Evolutionary conservation across 2,113 vertebrate species (phyloP), one percentile per base, ranked within the genome.

Genomic region (Gadus chalcogrammus): DNA sequence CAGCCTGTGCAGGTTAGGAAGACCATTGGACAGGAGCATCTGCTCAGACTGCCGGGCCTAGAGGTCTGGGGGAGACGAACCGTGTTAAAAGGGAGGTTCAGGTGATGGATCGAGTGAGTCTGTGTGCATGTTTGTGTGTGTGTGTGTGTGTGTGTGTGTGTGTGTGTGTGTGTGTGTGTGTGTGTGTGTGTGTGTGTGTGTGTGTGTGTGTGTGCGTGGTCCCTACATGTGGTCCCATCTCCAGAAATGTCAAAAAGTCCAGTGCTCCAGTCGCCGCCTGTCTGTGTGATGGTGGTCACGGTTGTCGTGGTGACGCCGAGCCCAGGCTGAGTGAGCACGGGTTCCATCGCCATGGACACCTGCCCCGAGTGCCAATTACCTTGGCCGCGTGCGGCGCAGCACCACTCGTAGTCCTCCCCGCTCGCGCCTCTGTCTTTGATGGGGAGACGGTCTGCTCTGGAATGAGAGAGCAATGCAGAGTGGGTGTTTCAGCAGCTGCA

Each of bases 251-350:
- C 77, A 62, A 93, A 90, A 67, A 94, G 91, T 64, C 93, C 85
- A 0, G 90, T 90, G 84, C 88, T 94, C 94, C 93, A 93, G 80
- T 79, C 88, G 60, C 93, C 86, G 0, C 93, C 91, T 0, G 91
- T 93, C 84, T 88, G 92, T 0, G 91, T 86, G 76, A 94, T 79
- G 4, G 89, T 85, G 28, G 93, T 91, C 73, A 94, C 13, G 0
- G 87, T 91, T 0, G 91, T 92, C 15, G 84, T 90, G 73, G 88
- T 82, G n/a, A 84, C 60, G 4, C 87, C 88, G 2, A 86, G 83
- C 0, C 87, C 76, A 0, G 94, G 94, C 85, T 95, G 95, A 0
- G 79, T 90, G 61, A 92, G 38, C 7, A 91, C 68, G 0, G 81
- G 82, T 13, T 87, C 84, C 24, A 62, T 64, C 16, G 0, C 22